Base-by-base conservation (phyloP, 2,113 vertebrate species). In the Elachura formosa region DNA sequence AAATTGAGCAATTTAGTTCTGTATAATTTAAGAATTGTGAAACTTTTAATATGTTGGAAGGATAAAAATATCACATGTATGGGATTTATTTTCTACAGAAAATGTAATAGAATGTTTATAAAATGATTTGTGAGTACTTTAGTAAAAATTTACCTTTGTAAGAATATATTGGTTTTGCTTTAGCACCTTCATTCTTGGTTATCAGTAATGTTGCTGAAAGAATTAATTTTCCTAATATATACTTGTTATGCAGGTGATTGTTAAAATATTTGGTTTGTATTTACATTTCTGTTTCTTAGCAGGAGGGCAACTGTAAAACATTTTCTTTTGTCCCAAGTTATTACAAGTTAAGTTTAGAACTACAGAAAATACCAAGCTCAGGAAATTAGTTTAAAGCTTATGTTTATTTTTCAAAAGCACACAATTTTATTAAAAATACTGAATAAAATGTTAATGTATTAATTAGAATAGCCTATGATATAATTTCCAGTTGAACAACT, bases 81-180 rank as follows among this genome's bases (percentile, higher is more conserved):
- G 17, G 11, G 14, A 72, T 22, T 48, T 77, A 78, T 72, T 67
- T 90, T 64, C 55, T 56, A 59, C 4, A 49, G 69, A 81, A 78
- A 90, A 75, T 14, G 13, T 29, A 54, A 56, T 22, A 41, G 38
- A 56, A 87, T 64, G 22, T 67, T 62, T 80, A 33, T 59, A 12
- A 81, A 81, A 51, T 64, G 16, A 84, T 88, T 92, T 62, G 31
- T 54, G 43, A 45, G 23, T 54, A 40, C 33, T 81, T 95, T 91
- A 61, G 21, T 36, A 64, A 86, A 96, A 89, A 76, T 15, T 87
- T n/a, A 54, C 10, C 33, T 84, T 91, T 83, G 55, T 91, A 94
- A 89, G 95, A 96, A 94, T 51, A 51, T 82, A 36, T 87, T 87
- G 41, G 49, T 69, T 97, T 94, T 92, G 36, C 87, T 96, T 97